These are phyloP conservation scores for Nemotelus pantherinus DNA, from an alignment of 2,888 invertebrate species.

Conservation along the genomic window DNA sequence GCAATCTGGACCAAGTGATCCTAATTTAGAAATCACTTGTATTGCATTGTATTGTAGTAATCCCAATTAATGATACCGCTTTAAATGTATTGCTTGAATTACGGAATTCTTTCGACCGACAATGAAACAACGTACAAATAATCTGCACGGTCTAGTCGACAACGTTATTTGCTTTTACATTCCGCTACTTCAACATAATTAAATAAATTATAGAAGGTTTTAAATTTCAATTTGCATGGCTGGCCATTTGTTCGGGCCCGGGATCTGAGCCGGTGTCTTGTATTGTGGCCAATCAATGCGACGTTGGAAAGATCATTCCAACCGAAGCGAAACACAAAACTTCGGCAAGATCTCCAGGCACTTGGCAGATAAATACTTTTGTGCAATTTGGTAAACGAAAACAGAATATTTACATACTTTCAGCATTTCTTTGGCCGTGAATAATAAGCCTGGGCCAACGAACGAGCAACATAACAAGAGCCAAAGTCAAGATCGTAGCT, in stretches of 20 bases:
- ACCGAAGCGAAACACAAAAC: constrained; percentile 25
- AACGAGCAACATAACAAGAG: not conserved
- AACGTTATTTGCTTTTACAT: constrained; percentile 29
- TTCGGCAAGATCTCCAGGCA: constrained; percentile 33
- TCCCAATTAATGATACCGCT: not conserved
- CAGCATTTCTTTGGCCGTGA: constrained; percentile 44
- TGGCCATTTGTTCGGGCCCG: constrained; percentile 9
- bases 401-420: constrained; percentile 47
- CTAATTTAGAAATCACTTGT: too few species aligned
- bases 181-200: constrained; percentile 36
- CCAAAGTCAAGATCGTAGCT: constrained; percentile 22
- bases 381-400: constrained; percentile 47
- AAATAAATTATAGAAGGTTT: constrained; percentile 44
- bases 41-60: too few species aligned
- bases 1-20: too few species aligned
- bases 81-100: constrained; percentile 31
- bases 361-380: constrained; percentile 42
- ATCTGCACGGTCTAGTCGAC: constrained; percentile 29
- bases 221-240: constrained; percentile 44
- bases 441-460: not conserved
- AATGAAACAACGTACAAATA: constrained; percentile 37
- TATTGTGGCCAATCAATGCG: not conserved
- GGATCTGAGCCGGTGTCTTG: too few species aligned
- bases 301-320: not conserved
- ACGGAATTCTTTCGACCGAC: constrained; percentile 34